A percentile compares a stretch with the other conserved stretches of the same genome.
phyloP scores from a whole-genome alignment of 2,113 vertebrate genomes.

The Dicaeum eximium region DNA sequence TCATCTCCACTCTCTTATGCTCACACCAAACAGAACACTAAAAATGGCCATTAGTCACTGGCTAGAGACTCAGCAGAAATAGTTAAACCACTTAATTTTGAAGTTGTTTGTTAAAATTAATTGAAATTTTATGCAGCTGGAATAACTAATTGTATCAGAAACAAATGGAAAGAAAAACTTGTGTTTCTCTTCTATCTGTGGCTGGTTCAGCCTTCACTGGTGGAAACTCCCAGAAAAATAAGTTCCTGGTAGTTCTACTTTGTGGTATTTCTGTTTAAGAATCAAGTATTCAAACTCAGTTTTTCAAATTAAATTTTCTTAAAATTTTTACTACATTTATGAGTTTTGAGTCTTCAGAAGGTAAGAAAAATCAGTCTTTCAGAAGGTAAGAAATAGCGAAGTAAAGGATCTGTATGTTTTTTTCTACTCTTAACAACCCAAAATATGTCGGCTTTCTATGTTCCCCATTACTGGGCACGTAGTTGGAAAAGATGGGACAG shows the following conservation, averaged over 20 bases:
- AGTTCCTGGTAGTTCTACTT: background rate
- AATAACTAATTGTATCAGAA: background rate
- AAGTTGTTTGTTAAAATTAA: background rate
- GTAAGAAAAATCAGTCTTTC: background rate
- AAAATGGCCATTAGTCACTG: slow-evolving; percentile 95
- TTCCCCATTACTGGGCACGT: fast-evolving
- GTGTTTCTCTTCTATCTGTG: background rate
- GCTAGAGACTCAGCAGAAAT: slow-evolving; percentile 70
- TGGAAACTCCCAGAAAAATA: background rate
- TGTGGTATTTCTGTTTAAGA: background rate
- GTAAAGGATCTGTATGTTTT: background rate
- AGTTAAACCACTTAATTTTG: background rate
- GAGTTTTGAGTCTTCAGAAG: background rate
- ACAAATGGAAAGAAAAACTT: background rate
- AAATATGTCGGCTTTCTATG: background rate
- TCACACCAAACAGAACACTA: slow-evolving; percentile 91
- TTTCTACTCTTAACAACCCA: background rate
- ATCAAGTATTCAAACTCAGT: background rate
- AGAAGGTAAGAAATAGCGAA: background rate
- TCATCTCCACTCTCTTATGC: slow-evolving; percentile 78
- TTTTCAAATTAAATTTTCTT: background rate
- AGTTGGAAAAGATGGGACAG: background rate
- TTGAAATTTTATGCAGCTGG: background rate
- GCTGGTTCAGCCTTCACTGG: background rate
- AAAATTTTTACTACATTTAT: background rate